Conservation (phyloP, 2,113 vertebrate species). For the Dasyurus viverrinus region DNA sequence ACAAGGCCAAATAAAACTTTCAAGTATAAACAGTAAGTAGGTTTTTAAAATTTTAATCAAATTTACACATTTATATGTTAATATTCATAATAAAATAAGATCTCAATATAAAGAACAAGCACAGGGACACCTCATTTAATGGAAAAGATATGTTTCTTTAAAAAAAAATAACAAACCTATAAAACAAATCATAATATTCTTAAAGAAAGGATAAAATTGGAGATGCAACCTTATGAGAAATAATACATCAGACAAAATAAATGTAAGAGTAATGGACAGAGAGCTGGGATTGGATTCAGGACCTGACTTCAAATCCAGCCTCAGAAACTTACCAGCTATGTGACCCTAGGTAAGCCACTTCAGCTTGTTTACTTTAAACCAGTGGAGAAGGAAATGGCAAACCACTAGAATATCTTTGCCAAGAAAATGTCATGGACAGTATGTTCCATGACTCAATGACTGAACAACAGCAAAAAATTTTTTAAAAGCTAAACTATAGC, state of each 20-base stretch:
- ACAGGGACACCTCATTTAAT: background rate
- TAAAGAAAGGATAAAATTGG: conserved; percentile 1
- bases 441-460: background rate
- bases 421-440: background rate
- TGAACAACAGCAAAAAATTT: background rate
- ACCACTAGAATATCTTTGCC: background rate
- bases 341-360: background rate
- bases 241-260: background rate
- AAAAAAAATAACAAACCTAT: conserved; percentile 31
- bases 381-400: background rate
- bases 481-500: background rate
- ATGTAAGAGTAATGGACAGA: background rate
- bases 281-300: background rate
- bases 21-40: conserved; percentile 24
- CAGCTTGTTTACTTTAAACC: background rate
- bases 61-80: conserved; percentile 7
- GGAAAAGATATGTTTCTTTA: conserved; percentile 23
- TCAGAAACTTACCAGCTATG: background rate
- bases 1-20: conserved; percentile 21
- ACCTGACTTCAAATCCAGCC: background rate
- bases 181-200: background rate
- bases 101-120: background rate
- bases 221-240: conserved; percentile 22
- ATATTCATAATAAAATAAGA: conserved; percentile 11
- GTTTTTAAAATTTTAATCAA: conserved; percentile 18